Conservation (phyloP, 2,797 vertebrate genomes). For the Agapornis canus region DNA sequence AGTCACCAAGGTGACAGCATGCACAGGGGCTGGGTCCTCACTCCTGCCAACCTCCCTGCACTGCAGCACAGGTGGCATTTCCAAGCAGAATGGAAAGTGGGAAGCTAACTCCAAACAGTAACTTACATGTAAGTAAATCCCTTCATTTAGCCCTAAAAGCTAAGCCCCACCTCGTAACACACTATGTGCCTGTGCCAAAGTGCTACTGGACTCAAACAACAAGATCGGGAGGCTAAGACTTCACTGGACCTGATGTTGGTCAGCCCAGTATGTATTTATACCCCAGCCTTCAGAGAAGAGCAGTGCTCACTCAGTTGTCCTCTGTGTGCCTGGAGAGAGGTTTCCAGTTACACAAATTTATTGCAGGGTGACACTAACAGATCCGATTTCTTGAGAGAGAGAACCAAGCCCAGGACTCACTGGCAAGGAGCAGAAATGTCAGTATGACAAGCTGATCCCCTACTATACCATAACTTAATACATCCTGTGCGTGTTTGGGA, state of each 20-base stretch:
- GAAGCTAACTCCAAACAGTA: not conserved
- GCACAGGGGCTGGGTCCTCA: not conserved
- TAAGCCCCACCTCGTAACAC: not conserved
- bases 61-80: not conserved
- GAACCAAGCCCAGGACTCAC: slow-evolving; percentile 72
- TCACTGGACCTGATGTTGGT: not conserved
- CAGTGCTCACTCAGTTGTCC: slow-evolving; percentile 60
- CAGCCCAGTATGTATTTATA: slow-evolving; percentile 38
- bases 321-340: slow-evolving; percentile 10
- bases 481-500: slow-evolving; percentile 74
- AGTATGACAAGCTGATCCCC: slow-evolving; percentile 69
- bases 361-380: slow-evolving; percentile 75
- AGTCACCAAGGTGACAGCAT: not conserved
- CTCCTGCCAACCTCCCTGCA: not conserved
- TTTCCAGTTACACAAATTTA: slow-evolving; percentile 74
- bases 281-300: slow-evolving; percentile 25
- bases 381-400: slow-evolving; percentile 67
- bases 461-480: slow-evolving; percentile 75
- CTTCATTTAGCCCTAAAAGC: not conserved
- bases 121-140: not conserved
- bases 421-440: slow-evolving; percentile 71
- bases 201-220: not conserved
- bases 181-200: not conserved
- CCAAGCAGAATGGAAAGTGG: rapidly evolving
- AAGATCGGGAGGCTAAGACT: not conserved